Percentiles rank a stretch among this genome's conserved stretches.
Evolutionary conservation across 2,113 vertebrate species (phyloP).

Genomic region (Camelus dromedarius): DNA sequence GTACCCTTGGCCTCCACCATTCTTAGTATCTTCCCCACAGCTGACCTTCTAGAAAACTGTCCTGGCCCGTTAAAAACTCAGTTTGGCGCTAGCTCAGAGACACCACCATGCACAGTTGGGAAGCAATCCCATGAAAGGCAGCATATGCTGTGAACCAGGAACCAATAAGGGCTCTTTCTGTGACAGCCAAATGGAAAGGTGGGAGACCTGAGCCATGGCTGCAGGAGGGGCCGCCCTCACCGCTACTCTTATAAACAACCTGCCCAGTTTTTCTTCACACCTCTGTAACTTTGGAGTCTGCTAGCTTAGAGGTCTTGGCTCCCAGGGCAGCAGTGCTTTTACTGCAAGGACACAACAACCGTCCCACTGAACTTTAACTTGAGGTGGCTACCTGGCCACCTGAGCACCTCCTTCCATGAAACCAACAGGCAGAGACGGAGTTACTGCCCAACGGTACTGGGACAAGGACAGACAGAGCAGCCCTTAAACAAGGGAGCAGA

Average conservation of each 20-base stretch:
- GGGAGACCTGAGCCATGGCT: background rate
- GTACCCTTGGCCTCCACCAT: background rate
- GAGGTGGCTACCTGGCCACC: background rate
- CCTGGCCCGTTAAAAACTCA: conserved; percentile 1
- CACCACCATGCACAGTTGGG: background rate
- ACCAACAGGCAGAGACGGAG: background rate
- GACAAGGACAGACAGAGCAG: background rate
- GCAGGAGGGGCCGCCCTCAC: background rate
- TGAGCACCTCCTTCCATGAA: background rate
- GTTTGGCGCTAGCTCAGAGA: background rate
- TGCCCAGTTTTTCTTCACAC: background rate
- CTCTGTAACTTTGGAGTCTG: background rate
- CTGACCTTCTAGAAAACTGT: conserved; percentile 10
- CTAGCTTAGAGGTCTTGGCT: background rate
- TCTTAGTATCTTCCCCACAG: background rate
- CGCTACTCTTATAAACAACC: background rate
- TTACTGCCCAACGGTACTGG: background rate
- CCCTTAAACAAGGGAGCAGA: background rate
- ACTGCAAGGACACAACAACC: background rate
- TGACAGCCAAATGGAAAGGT: background rate
- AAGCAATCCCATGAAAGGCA: background rate
- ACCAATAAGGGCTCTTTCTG: background rate
- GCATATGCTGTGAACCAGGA: background rate
- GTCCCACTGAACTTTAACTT: background rate
- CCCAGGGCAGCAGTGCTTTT: background rate